Evolutionary conservation across 2,888 invertebrate genomes (phyloP).

Genomic region (Erannis defoliaria): DNA sequence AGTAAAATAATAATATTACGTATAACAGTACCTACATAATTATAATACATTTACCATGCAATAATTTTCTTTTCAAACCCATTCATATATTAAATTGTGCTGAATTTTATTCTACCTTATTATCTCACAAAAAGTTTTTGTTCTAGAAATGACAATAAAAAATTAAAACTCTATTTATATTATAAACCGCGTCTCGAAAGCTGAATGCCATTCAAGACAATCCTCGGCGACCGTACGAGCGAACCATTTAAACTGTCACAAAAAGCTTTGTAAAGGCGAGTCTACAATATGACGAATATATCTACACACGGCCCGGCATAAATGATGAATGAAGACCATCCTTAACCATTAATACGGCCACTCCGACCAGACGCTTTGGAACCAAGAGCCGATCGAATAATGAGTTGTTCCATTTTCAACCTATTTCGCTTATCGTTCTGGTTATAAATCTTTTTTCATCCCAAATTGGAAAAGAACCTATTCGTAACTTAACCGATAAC

Average conservation of each 20-base stretch:
- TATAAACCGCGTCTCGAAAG: slow-evolving; percentile 25
- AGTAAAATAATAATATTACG: too few relatives aligned
- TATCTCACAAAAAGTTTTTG: neutral
- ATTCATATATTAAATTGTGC: neutral
- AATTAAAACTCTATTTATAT: slow-evolving; percentile 32
- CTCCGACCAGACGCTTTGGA: slow-evolving; percentile 76
- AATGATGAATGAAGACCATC: slow-evolving; percentile 56
- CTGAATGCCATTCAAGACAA: slow-evolving; percentile 21
- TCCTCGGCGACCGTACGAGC: slow-evolving; percentile 15
- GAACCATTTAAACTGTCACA: slow-evolving; percentile 45
- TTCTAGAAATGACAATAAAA: slow-evolving; percentile 12
- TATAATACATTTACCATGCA: neutral
- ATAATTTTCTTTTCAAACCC: neutral
- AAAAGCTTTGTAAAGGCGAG: slow-evolving; percentile 43
- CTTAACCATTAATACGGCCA: slow-evolving; percentile 66
- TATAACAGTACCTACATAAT: too few relatives aligned
- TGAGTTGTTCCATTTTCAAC: too few relatives aligned
- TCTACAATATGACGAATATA: slow-evolving; percentile 53
- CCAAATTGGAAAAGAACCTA: too few relatives aligned
- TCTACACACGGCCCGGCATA: slow-evolving; percentile 43
- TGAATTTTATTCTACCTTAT: neutral
- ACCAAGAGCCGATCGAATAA: slow-evolving; percentile 57
- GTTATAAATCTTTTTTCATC: too few relatives aligned
- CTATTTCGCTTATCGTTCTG: too few relatives aligned
- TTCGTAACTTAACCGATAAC: too few relatives aligned